These are phyloP conservation scores for Hydrolagus affinis DNA, from an alignment of 2,113 vertebrate genomes.

Conservation along the genomic window DNA sequence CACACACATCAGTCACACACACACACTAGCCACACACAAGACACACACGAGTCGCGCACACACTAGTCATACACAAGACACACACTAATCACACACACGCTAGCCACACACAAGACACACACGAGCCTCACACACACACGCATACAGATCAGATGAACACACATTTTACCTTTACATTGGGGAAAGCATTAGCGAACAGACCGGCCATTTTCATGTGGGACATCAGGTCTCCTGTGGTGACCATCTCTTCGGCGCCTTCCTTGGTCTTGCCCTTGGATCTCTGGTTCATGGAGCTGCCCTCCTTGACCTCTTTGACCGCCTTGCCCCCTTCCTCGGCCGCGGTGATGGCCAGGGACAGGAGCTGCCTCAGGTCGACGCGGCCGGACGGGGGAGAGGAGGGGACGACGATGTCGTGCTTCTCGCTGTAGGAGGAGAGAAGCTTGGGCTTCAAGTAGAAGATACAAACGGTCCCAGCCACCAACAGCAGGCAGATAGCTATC, in stretches of 20 bases:
- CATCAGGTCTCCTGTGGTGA: conserved; percentile 76
- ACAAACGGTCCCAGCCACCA: conserved; percentile 81
- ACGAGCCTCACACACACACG: too few relatives aligned
- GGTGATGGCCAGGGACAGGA: conserved; percentile 76
- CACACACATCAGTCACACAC: too few relatives aligned
- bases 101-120: too few relatives aligned
- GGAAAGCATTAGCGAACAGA: conserved; percentile 73
- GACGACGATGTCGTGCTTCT: too few relatives aligned
- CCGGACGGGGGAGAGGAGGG: conserved; percentile 58
- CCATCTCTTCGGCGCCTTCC: conserved; percentile 76
- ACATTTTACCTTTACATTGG: conserved; percentile 62
- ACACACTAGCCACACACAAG: too few relatives aligned
- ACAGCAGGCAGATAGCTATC: conserved; percentile 75
- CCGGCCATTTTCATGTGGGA: conserved; percentile 86
- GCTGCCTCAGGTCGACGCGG: conserved; percentile 71
- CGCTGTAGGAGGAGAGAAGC: too few relatives aligned
- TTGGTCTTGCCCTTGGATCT: conserved; percentile 85
- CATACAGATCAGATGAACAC: conserved; percentile 27
- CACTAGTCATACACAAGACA: too few relatives aligned
- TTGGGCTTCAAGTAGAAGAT: too few relatives aligned
- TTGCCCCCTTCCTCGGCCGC: conserved; percentile 73
- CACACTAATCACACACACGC: too few relatives aligned
- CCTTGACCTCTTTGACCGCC: conserved; percentile 56
- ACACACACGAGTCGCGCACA: too few relatives aligned
- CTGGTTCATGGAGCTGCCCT: conserved; percentile 68